Evolutionary conservation across 2,113 vertebrate genomes (phyloP).

Genomic region (Caretta caretta): DNA sequence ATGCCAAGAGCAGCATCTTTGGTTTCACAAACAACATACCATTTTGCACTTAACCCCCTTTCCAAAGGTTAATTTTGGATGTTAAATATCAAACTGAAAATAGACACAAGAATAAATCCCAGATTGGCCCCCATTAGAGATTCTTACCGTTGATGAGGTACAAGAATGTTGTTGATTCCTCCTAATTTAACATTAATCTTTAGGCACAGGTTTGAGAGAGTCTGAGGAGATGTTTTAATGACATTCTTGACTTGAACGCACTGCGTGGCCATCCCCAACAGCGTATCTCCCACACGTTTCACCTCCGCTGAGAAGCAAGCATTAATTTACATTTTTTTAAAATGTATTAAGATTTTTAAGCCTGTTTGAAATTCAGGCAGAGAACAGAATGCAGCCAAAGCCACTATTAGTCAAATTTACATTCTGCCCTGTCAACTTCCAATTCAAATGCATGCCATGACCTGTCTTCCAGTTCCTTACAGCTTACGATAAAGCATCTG

Average conservation of each 20-base stretch:
- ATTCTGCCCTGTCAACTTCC: neutral
- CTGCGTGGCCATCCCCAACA: constrained; percentile 97
- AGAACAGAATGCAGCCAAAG: neutral
- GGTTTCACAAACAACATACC: fast-evolving
- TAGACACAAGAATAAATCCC: neutral
- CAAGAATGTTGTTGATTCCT: constrained; percentile 99
- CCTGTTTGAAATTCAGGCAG: neutral
- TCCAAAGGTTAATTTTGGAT: neutral
- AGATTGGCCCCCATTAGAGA: fast-evolving
- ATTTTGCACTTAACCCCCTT: neutral
- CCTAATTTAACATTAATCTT: constrained; percentile 99
- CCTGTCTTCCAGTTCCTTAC: neutral
- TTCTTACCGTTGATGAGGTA: constrained; percentile 96
- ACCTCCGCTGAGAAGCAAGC: constrained; percentile 88
- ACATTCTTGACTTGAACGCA: constrained; percentile 99
- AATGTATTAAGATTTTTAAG: neutral
- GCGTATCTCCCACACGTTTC: constrained; percentile 96
- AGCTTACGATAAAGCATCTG: neutral
- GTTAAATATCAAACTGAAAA: neutral
- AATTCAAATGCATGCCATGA: neutral
- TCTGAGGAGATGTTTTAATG: constrained; percentile 98
- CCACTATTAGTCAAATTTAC: neutral
- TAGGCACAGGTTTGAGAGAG: constrained; percentile 99
- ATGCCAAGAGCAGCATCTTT: neutral
- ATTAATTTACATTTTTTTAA: constrained; percentile 13